These are phyloP conservation scores for Hydractinia echinata DNA, from an alignment of 30 jellyfish, hydroid and myxozoan species.

Conservation along the genomic window DNA sequence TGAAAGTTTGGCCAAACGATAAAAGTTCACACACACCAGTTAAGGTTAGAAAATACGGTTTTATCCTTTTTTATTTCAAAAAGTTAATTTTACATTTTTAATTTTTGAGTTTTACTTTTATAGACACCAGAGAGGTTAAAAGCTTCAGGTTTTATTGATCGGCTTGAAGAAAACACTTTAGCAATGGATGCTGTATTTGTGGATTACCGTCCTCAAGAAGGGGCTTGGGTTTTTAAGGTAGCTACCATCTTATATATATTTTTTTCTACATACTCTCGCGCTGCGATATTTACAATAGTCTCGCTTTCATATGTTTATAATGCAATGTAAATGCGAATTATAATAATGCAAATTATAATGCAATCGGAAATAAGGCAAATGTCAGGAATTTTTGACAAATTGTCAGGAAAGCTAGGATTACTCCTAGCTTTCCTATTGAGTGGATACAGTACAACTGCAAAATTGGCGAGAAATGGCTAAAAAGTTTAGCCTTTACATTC, in stretches of 20 bases:
- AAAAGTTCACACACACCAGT: slow-evolving; percentile 82
- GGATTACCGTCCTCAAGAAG: slow-evolving; percentile 77
- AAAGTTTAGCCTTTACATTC: no score
- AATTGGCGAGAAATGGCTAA: no score
- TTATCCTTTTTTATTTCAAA: background rate
- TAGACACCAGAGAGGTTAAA: slow-evolving; percentile 84
- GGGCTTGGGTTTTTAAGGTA: slow-evolving; percentile 93
- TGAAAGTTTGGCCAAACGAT: slow-evolving; percentile 93
- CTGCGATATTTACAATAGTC: background rate
- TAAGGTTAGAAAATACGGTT: slow-evolving; percentile 40
- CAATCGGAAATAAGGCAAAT: no score
- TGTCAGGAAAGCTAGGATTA: no score
- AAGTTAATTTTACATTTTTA: background rate
- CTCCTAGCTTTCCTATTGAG: no score
- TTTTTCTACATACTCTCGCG: background rate
- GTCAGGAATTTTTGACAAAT: no score
- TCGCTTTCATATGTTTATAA: background rate
- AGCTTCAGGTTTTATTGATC: slow-evolving; percentile 75
- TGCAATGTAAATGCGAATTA: no score
- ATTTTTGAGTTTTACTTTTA: background rate
- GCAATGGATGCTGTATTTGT: slow-evolving; percentile 87
- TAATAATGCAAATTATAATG: no score
- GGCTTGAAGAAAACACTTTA: slow-evolving; percentile 77
- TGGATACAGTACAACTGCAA: no score
- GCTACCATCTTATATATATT: background rate